Conservation (phyloP, 2,797 vertebrate genomes). For the Sus cebifrons region DNA sequence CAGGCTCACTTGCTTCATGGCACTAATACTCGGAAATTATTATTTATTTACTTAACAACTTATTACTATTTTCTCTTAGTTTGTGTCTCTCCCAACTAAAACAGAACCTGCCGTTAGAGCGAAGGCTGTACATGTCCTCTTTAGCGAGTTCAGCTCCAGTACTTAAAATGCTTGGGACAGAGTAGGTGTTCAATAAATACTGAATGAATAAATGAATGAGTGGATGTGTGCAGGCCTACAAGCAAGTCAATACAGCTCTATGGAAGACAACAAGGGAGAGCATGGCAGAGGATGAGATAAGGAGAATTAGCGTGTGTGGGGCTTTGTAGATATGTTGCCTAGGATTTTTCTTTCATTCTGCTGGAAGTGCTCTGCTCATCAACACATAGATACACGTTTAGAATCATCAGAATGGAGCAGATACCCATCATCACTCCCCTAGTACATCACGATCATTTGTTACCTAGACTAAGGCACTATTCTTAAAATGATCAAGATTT, state of each 20-base stretch:
- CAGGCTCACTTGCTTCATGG: neutral
- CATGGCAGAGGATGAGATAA: neutral
- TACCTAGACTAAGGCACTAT: neutral
- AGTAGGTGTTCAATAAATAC: neutral
- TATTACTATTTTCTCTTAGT: neutral
- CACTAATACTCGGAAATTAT: neutral
- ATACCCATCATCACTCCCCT: neutral
- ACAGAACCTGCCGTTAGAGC: neutral
- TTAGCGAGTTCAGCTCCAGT: neutral
- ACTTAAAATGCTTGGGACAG: conserved; percentile 3
- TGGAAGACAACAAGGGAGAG: neutral
- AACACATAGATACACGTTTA: neutral
- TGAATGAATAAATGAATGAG: neutral
- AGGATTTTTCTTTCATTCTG: neutral
- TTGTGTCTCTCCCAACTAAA: neutral
- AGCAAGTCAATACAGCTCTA: neutral
- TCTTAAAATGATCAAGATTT: conserved; percentile 7
- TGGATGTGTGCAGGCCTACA: neutral
- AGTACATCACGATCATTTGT: neutral
- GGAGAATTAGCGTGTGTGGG: neutral
- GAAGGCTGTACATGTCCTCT: neutral
- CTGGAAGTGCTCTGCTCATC: neutral
- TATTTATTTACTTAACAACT: neutral
- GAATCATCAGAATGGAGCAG: conserved; percentile 16
- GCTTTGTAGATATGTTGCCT: neutral